Evolutionary conservation across 2,113 vertebrate genomes (phyloP).

Genomic region (Seriola rivoliana): DNA sequence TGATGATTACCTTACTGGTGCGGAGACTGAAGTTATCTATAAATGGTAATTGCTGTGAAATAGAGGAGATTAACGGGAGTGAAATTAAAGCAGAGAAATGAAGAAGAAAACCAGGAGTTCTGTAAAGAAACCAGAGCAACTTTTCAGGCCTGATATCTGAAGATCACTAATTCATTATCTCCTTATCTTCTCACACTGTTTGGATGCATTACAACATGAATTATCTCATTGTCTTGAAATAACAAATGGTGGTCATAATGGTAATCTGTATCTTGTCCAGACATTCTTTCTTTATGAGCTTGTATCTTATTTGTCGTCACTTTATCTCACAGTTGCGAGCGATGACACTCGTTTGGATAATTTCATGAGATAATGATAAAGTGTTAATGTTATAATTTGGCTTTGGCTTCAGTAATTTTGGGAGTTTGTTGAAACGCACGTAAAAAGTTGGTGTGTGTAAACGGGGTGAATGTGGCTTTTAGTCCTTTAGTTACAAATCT

Average conservation of each 20-base stretch:
- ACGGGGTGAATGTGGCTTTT: too few species aligned
- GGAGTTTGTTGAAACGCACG: too few species aligned
- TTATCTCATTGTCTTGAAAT: not conserved
- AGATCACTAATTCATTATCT: not conserved
- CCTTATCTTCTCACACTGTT: not conserved
- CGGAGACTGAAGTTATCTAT: conserved; percentile 22
- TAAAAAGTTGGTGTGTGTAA: too few species aligned
- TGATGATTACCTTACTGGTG: conserved; percentile 16
- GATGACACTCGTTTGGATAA: too few species aligned
- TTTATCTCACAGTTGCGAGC: too few species aligned
- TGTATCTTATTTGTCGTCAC: too few species aligned
- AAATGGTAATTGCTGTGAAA: conserved; percentile 37
- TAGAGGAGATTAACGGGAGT: conserved; percentile 1
- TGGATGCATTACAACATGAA: not conserved
- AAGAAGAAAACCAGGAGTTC: not conserved
- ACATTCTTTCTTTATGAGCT: too few species aligned
- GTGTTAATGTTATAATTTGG: not conserved
- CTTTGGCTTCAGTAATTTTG: too few species aligned
- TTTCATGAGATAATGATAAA: not conserved
- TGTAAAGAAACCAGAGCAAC: not conserved
- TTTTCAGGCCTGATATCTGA: not conserved
- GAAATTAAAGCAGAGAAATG: not conserved
- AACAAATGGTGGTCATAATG: not conserved
- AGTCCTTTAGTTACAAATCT: too few species aligned
- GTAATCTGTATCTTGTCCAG: too few species aligned